Percentiles rank a stretch among this genome's conserved stretches.
Evolutionary conservation across 2,113 vertebrate species (phyloP).

Genomic region (Spea bombifrons): DNA sequence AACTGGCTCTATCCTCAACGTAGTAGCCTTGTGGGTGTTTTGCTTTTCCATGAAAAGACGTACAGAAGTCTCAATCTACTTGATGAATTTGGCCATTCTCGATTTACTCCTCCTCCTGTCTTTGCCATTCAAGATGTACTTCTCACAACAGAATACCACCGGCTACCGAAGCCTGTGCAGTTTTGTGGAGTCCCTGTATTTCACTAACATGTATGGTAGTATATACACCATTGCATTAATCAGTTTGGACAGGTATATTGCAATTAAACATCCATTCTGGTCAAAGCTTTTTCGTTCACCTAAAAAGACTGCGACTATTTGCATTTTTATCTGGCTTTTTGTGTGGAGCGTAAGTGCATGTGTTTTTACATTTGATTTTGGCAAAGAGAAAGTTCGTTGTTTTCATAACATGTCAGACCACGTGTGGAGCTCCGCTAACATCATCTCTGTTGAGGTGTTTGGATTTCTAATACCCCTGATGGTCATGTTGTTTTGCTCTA

Average conservation of each 20-base stretch:
- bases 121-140: constrained; percentile 74
- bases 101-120: constrained; percentile 80
- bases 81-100: constrained; percentile 79
- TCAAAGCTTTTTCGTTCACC: constrained; percentile 70
- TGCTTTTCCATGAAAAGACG: constrained; percentile 68
- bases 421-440: constrained; percentile 65
- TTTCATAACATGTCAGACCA: constrained; percentile 71
- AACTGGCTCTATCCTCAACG: constrained; percentile 72
- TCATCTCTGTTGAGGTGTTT: constrained; percentile 73
- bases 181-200: constrained; percentile 75
- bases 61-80: constrained; percentile 78
- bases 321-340: constrained; percentile 69
- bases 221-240: constrained; percentile 85
- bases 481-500: constrained; percentile 74
- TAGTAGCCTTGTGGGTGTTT: constrained; percentile 70
- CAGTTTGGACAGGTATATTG: constrained; percentile 79
- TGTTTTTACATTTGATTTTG: constrained; percentile 57
- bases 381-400: constrained; percentile 44
- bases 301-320: constrained; percentile 58
- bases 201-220: constrained; percentile 81
- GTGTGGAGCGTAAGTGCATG: constrained; percentile 62
- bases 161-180: constrained; percentile 61
- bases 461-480: constrained; percentile 79
- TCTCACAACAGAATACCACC: constrained; percentile 13
- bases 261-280: constrained; percentile 72